phyloP scores from a whole-genome alignment of 2,888 invertebrate genomes.

The Machimus atricapillus region DNA sequence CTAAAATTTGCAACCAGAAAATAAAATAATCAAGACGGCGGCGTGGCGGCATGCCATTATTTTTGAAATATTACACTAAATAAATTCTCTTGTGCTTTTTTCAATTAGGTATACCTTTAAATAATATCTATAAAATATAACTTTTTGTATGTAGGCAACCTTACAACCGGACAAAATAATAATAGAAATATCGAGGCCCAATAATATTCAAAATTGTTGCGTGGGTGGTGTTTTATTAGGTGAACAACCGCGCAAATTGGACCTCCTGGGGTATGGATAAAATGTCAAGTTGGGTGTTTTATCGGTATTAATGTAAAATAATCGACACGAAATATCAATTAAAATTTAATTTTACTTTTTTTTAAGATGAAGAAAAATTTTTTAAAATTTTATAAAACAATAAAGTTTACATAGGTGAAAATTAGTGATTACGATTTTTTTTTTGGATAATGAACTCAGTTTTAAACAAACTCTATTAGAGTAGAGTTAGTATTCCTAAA shows the following conservation, averaged over 20 bases:
- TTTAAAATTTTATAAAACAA: too few species aligned
- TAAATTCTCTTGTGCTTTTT: conserved; percentile 9
- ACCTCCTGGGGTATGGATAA: not conserved
- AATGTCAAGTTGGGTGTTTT: not conserved
- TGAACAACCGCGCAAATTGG: not conserved
- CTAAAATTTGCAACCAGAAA: not conserved
- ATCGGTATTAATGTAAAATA: not conserved
- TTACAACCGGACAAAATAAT: not conserved
- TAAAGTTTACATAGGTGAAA: too few species aligned
- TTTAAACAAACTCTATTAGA: too few species aligned
- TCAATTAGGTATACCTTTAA: not conserved
- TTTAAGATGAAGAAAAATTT: too few species aligned
- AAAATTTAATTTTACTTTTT: not conserved
- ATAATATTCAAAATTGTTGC: not conserved
- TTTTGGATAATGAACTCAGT: too few species aligned
- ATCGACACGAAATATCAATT: not conserved
- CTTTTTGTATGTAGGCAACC: not conserved
- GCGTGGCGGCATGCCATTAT: not conserved
- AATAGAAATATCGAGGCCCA: not conserved
- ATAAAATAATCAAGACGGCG: not conserved
- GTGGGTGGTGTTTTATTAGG: conserved; percentile 24
- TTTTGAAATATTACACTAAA: conserved; percentile 4
- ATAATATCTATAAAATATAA: not conserved
- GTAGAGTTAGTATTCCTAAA: too few species aligned
- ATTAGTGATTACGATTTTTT: too few species aligned